Evolutionary conservation across 2,888 invertebrate species (phyloP), one percentile per base, ranked within the genome.

Genomic region (Mimas tiliae): DNA sequence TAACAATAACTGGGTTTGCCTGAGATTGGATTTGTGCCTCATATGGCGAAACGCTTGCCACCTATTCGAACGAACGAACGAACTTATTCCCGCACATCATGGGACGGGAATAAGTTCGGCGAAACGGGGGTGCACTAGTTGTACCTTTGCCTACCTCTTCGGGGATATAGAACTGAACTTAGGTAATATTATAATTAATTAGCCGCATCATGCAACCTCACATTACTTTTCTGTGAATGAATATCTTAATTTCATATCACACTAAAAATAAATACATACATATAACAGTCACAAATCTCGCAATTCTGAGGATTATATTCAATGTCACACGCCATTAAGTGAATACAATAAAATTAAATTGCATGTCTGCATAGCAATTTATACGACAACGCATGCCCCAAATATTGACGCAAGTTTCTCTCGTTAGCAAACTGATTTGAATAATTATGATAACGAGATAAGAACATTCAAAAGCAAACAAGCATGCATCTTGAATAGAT

Each of bases 401-500:
- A 58, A 58, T 58, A 42, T 58, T 58, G 58, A 58, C 58, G 58
- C 58, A 38, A 58, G 58, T 58, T 58, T 58, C 58, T 38, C 58
- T 58, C 58, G 58, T 58, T 58, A 58, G 42, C 42, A 58, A 58
- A 21, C 58, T 58, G 58, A 58, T 58, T 58, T 58, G 19, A 58
- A 58, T 58, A 58, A 58, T 58, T 58, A 58, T 58, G 58, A 58
- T 58, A n/a, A 58, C 19, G 42, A 58, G 58, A 58, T 58, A 58
- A 58, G 58, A 58, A 58, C 58, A 58, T 58, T 58, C 38, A 19
- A 58, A 58, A 38, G 38, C 38, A 53, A 27, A 53, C 53, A 58
- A 38, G 38, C 42, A 38, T 16, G 38, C 55, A 55, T 58, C 38
- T 58, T 58, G 42, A 19, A 42, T 58, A 58, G 38, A 58, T 58